Conservation (phyloP, 2,113 vertebrate genomes). For the Numida meleagris region DNA sequence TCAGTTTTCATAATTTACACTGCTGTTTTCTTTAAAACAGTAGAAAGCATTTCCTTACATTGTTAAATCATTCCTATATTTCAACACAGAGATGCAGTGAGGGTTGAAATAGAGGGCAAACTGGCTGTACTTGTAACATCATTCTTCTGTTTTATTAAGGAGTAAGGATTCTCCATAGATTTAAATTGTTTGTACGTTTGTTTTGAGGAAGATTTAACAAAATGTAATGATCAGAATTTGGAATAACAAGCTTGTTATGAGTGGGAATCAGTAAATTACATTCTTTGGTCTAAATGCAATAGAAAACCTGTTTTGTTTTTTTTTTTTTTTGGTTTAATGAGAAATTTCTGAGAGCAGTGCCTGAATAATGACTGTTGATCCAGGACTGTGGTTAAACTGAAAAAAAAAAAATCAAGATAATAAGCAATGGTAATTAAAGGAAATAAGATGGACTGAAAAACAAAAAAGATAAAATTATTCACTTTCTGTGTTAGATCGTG, state of each 20-base stretch:
- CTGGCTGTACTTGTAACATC: accelerated
- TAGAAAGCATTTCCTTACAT: neutral
- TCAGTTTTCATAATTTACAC: neutral
- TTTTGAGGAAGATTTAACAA: neutral
- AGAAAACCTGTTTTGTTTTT: no score
- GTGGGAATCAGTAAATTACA: neutral
- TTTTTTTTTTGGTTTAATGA: neutral
- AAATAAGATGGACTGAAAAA: neutral
- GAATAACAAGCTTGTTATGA: neutral
- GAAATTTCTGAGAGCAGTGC: neutral
- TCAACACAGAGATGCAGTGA: neutral
- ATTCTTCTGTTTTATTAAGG: neutral
- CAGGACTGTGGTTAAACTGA: neutral
- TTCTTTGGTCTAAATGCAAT: neutral
- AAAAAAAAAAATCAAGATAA: neutral
- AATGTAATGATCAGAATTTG: neutral
- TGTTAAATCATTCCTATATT: neutral
- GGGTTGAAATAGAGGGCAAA: neutral
- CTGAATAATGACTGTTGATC: neutral
- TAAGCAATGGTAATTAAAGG: neutral
- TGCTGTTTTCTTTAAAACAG: neutral
- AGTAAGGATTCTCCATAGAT: neutral
- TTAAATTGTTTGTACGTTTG: neutral
- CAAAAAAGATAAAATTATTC: neutral
- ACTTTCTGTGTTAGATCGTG: neutral